Conservation (phyloP, 2,888 invertebrate species). For the Eugnorisma glareosa region DNA sequence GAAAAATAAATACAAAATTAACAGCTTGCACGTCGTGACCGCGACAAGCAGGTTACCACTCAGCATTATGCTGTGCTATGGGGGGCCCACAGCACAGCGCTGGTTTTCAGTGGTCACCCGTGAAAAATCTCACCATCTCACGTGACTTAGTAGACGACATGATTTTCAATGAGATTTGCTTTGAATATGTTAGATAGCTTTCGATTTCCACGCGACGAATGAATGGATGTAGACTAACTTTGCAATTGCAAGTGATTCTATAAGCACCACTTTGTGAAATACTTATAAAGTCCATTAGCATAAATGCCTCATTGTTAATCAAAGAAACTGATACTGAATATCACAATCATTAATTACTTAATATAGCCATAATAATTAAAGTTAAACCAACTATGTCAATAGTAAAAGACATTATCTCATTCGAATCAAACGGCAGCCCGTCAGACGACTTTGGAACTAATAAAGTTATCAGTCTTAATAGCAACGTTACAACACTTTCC, state of each 20-base stretch:
- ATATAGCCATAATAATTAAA: constrained; percentile 36
- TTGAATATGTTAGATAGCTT: constrained; percentile 33
- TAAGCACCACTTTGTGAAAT: constrained; percentile 2
- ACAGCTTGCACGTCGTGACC: too few species aligned
- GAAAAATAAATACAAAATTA: too few species aligned
- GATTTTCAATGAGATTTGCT: constrained; percentile 46
- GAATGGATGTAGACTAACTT: constrained; percentile 11
- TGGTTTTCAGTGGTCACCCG: too few species aligned
- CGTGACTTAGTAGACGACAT: constrained; percentile 26
- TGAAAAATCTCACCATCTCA: too few species aligned
- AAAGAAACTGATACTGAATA: constrained; percentile 36
- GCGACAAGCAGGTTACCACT: too few species aligned
- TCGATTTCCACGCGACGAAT: constrained; percentile 34
- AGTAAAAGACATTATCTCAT: constrained; percentile 46
- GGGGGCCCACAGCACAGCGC: too few species aligned
- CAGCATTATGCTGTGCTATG: too few species aligned
- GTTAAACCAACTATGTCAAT: constrained; percentile 16
- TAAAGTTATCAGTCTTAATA: constrained; percentile 61
- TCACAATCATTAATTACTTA: constrained; percentile 28
- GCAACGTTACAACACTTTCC: constrained; percentile 63
- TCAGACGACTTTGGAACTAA: constrained; percentile 51
- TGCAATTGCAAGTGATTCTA: constrained; percentile 18
- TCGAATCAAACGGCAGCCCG: constrained; percentile 42
- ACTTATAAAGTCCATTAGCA: constrained; percentile 7
- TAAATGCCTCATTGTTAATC: constrained; percentile 8